Base-by-base conservation (phyloP, 2,113 vertebrate genomes). In the Camelus bactrianus region DNA sequence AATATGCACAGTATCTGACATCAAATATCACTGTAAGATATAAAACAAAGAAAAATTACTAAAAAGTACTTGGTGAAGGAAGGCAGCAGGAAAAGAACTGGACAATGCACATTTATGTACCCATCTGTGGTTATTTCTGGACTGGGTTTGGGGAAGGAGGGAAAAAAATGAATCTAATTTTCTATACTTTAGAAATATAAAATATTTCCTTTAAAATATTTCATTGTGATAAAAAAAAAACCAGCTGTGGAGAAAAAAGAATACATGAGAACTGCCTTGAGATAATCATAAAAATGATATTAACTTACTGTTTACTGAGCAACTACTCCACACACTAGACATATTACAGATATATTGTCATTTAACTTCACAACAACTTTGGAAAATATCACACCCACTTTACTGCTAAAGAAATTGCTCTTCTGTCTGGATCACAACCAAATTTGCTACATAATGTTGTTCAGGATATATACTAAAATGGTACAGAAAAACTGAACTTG, bases 131-230 rank as follows among this genome's bases (percentile, higher is more conserved):
- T 73, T 81, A 89, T 17, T 20, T 80, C 50, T 95, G 13, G 58
- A 87, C 42, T 60, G 42, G 19, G n/a, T 80, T 77, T 93, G 62
- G 38, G 10, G 60, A n/a, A 75, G 20, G 72, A 88, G 52, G 1
- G 19, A 35, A 86, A 42, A 64, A 3, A 30, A 24, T 5, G 17
- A 75, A 48, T 73, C 46, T 32, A 42, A 67, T 86, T 62, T 79
- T 90, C 52, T 58, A n/a, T 77, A 56, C 30, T 94, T 75, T 15
- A 94, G 22, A 35, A 60, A 19, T 50, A 35, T 62, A n/a, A 2
- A 80, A 64, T 28, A 58, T 93, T 56, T 87, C 87, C 79, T 52
- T 76, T 32, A 80, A 95, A 89, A n/a, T 38, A 94, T 56, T 90
- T 85, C 35, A 90, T 86, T 92, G 38, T 81, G 9, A 60, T 19